Base-by-base conservation (phyloP, 2,888 invertebrate genomes). In the Eupsilia transversa region DNA sequence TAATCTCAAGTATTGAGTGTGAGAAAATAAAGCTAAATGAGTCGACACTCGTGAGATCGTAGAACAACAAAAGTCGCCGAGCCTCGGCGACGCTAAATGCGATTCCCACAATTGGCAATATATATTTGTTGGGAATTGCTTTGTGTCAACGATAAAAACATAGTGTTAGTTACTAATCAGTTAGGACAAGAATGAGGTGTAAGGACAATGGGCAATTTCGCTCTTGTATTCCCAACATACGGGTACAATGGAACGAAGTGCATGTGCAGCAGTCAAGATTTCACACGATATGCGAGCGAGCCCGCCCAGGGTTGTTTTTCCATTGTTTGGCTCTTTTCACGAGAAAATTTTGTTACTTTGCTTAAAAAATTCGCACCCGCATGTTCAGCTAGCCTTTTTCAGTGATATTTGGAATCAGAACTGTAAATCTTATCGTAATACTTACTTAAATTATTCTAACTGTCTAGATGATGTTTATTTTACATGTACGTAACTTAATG, bases 131-230 rank as follows among this genome's bases (percentile, higher is more conserved):
- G 94, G 89, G 94, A 94, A 94, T 91, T 88, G 91, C 93, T 94
- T 94, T 94, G 93, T 94, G 92, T 91, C 91, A 92, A 92, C 90
- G 83, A 91, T 91, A 94, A 94, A 92, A 93, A 94, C 92, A 89
- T 82, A 87, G 92, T 89, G 90, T 92, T 91, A 91, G 90, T 92
- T 93, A 93, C 93, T 94, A 94, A 94, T 95, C 93, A 93, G 92
- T 90, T 92, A 94, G 93, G 93, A 93, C 91, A 92, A 91, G 88
- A 88, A 88, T 87, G 80, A 90, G 90, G 91, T 92, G 88, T 91
- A 93, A 93, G 93, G 94, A 94, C 94, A 94, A 95, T 94, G 87
- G 91, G 90, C 88, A 91, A 92, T 91, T 93, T 91, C 89, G 83
- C 89, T 92, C 87, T 89, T 88, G 90, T 89, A 90, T 94, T 93